Conservation (phyloP, 2,888 invertebrate genomes). For the Diachrysia chrysitis region DNA sequence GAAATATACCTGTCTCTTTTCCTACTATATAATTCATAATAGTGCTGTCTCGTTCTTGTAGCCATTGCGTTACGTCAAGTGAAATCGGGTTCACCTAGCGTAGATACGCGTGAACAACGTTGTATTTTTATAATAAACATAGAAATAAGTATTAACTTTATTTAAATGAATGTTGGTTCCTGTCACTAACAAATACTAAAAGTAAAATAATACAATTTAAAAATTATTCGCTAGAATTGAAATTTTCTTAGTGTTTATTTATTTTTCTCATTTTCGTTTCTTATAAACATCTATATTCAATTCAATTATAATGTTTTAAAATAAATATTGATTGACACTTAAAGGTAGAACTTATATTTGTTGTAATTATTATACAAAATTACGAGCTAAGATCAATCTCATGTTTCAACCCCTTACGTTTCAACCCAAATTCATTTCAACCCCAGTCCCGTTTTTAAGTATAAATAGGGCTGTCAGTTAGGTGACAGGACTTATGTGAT, state of each 20-base stretch:
- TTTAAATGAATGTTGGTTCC: slow-evolving; percentile 28
- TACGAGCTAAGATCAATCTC: not conserved
- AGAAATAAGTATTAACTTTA: slow-evolving; percentile 53
- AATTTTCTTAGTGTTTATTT: not conserved
- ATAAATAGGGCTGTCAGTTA: not conserved
- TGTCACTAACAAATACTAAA: slow-evolving; percentile 29
- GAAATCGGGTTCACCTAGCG: slow-evolving; percentile 31
- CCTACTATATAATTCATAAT: not conserved
- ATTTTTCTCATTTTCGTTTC: not conserved
- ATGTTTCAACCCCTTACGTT: not conserved
- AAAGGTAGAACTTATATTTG: not conserved
- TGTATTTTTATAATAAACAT: slow-evolving; percentile 46
- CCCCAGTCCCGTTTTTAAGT: not conserved
- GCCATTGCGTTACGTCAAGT: slow-evolving; percentile 4
- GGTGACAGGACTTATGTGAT: slow-evolving; percentile 47
- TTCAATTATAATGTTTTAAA: not conserved
- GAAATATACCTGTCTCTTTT: not conserved
- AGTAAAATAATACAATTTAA: not conserved
- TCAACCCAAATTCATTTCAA: not conserved
- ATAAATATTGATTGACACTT: too few relatives aligned
- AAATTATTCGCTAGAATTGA: not conserved
- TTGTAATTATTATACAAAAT: not conserved
- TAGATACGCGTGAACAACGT: slow-evolving; percentile 37
- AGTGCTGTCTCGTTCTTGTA: not conserved
- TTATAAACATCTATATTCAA: not conserved